Base-by-base conservation (phyloP, 2,797 vertebrate species). In the Microctenopoma steveboyesi region DNA sequence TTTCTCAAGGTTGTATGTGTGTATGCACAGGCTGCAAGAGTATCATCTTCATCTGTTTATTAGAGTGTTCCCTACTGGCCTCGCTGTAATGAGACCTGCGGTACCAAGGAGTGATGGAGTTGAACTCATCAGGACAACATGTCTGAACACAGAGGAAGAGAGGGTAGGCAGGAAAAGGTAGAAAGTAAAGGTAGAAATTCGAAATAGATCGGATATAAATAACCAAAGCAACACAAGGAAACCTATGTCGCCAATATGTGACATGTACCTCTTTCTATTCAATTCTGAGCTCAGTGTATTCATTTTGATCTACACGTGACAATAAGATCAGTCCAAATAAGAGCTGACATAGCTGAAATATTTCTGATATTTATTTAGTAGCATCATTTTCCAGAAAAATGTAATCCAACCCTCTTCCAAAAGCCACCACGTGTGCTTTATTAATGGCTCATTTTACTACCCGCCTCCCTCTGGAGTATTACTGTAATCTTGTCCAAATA, bases 31-130 rank as follows among this genome's bases (percentile, higher is more conserved):
- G 45, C 65, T 68, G 71, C 56, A 52, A 16, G 73, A 78, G 69
- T 76, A 69, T 78, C 78, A 61, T 86, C 78, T 74, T 86, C 78
- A 87, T 91, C 77, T 89, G 83, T 91, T 92, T 90, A 88, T 88
- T 84, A 83, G 74, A 85, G 69, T 67, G 82, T 77, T 78, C 83
- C 85, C 81, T 30, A 63, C 76, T 69, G 79, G 70, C 81, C 83
- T 13, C 61, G 57, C 81, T 78, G 77, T 92, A 91, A 92, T 92
- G 87, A 91, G 85, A 87, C 85, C 83, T 78, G 81, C 84, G 85
- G 82, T 78, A 79, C 80, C 52, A 27, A 62, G 63, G 58, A 72
- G 73, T 88, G 86, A 92, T 87, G 80, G 71, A 89, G 84, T 47
- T 78, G 82, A 88, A 83, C 80, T 82, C 82, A 82, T 83, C 79